These are phyloP conservation scores for Cephus runcator DNA, from an alignment of 2,888 invertebrate genomes.

Conservation along the genomic window DNA sequence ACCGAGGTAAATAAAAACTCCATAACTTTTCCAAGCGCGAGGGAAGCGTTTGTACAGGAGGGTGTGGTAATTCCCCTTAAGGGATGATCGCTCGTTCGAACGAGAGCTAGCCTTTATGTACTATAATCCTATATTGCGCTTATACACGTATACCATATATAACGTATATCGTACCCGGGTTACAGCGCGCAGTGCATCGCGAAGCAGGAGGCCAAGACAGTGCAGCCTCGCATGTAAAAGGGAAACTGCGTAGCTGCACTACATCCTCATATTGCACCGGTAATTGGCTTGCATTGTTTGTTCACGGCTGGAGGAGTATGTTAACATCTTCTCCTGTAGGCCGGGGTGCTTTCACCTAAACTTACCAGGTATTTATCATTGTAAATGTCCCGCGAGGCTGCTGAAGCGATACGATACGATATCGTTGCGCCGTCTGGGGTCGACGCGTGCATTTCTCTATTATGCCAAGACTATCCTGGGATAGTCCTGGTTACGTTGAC, in stretches of 20 bases:
- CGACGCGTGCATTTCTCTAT: background rate
- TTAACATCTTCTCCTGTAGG: slow-evolving; percentile 13
- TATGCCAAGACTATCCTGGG: background rate
- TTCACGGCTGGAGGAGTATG: slow-evolving; percentile 31
- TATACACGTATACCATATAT: background rate
- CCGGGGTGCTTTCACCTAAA: slow-evolving; percentile 42
- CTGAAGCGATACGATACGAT: background rate
- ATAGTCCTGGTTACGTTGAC: background rate
- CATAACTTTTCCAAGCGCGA: background rate
- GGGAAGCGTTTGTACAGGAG: background rate
- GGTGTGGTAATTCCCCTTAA: background rate
- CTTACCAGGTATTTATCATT: slow-evolving; percentile 22
- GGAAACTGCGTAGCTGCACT: slow-evolving; percentile 22
- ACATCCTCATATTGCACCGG: slow-evolving; percentile 41
- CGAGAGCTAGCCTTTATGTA: background rate
- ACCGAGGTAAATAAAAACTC: background rate
- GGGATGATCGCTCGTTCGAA: slow-evolving; percentile 3
- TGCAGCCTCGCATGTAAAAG: slow-evolving; percentile 12
- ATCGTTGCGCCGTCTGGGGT: background rate
- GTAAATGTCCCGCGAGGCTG: slow-evolving; percentile 10
- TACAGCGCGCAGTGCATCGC: slow-evolving; percentile 2
- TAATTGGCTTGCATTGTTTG: slow-evolving; percentile 48
- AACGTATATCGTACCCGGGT: slow-evolving; percentile 10
- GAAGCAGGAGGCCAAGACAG: slow-evolving; percentile 2
- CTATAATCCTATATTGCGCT: background rate